Percentiles rank a stretch among this genome's conserved stretches.
Evolutionary conservation across 2,797 vertebrate genomes (phyloP).

Genomic region (Heterohyrax brucei): DNA sequence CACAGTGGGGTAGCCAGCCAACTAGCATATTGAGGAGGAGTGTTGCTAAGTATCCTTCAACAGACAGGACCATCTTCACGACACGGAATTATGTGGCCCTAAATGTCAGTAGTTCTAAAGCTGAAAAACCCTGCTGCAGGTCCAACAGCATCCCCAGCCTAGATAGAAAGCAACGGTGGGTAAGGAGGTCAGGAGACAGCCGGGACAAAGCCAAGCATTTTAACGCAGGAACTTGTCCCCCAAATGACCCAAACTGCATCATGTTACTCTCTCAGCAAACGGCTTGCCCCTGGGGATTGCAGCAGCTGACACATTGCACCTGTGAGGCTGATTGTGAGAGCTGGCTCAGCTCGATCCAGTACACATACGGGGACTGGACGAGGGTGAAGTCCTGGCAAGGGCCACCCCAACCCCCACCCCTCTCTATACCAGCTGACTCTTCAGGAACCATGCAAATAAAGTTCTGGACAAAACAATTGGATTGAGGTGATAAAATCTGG

Average conservation of each 20-base stretch:
- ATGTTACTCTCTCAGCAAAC: constrained; percentile 3
- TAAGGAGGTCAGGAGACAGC: rapidly evolving
- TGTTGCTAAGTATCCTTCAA: background rate
- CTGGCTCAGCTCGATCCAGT: background rate
- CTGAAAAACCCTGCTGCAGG: background rate
- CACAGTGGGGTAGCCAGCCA: background rate
- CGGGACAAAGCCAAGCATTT: background rate
- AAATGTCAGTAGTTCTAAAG: background rate
- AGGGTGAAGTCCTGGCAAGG: background rate
- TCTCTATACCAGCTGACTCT: background rate
- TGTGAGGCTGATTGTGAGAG: background rate
- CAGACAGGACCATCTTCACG: background rate
- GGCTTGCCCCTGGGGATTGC: background rate
- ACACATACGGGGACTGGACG: background rate
- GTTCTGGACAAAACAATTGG: background rate
- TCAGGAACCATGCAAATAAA: background rate
- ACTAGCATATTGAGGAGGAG: background rate
- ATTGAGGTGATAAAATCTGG: background rate
- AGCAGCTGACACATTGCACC: background rate
- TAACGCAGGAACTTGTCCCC: background rate
- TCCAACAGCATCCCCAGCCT: background rate
- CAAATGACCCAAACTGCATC: background rate
- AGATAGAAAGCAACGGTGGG: background rate
- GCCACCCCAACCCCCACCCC: background rate
- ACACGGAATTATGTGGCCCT: background rate